Base-by-base conservation (phyloP, 2,888 invertebrate species). In the Drosophila histrio region DNA sequence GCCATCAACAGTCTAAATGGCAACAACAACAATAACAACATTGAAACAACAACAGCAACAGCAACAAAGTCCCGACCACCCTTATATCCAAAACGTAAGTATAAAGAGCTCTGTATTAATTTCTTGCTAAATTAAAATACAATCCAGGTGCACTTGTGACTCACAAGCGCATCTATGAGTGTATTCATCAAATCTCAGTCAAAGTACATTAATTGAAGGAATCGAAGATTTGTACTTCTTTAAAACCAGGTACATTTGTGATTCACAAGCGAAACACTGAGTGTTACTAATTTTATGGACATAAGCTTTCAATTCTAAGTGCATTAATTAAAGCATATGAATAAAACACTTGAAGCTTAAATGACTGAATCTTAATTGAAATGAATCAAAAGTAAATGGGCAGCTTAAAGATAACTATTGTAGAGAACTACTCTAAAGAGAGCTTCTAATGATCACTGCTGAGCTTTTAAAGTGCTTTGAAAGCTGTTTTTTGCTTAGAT, bases 1-100 rank as follows among this genome's bases (percentile, higher is more conserved):
- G 69, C 56, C 43, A 80, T 70, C 24, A 66, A 34, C 67, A 70
- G 59, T 56, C 50, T 87, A 50, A 84, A 67, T 60, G 53, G 71
- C 62, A 65, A 28, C 49, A 75, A 46, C 63, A 69, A 28, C 52
- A 67, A 24, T 50, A 61, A 38, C 46, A 57, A 17, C 44, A 21
- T 49, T 6, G 78, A 84, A 61, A 36, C 52, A 72, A 38, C 58
- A 66, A 34, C 61, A 66, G 30, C 61, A 69, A 34, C 38, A 62
- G 49, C 49, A 22, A 49, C 43, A 13, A 87, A 60, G 56, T 66
- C 70, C 59, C 84, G 90, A 2, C 90, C 90, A 39, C 68, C 89
- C 38, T 54, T 88, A 52, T 89, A 77, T 66, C 90, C 90, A 15
- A 87, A 87, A 77, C 90, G 87, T 87, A 72, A 87, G 87, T 87